Base-by-base conservation (phyloP, 2,113 vertebrate genomes). In the Thalassarche chlororhynchos region DNA sequence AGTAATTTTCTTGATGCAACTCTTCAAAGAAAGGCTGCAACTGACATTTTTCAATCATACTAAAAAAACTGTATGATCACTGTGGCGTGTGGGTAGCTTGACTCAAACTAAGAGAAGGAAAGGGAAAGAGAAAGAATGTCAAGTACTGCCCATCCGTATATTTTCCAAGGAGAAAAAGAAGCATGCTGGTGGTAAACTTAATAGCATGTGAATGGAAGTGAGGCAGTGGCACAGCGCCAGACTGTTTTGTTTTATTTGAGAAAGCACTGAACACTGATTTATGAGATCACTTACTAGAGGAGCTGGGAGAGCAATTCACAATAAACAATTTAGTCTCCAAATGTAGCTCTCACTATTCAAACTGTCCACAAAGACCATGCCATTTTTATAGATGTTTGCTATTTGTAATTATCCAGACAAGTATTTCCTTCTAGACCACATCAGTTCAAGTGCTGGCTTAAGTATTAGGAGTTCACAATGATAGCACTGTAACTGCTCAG, bases 201-300 rank as follows among this genome's bases (percentile, higher is more conserved):
- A 96, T 42, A 86, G 84, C 92, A 79, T 64, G 49, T 84, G 78
- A 97, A 55, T 28, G 49, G 83, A 92, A 96, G 61, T 49, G 64
- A 95, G 64, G 32, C 40, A 25, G 25, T 26, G 65, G 46, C 87
- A 92, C 28, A 60, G 26, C 0, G 36, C 75, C 58, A 88, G 83
- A n/a, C 36, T 40, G n/a, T 20, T 96, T 95, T 92, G 47, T 74
- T 97, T 96, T 83, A 83, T 84, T 81, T 91, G 78, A 90, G 84
- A 96, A 92, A 88, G 76, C 60, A 66, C 26, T 78, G 47, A 94
- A 76, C 78, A 65, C 57, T 97, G 81, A 78, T 65, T 76, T 78
- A 88, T n/a, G 47, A 95, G 84, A 91, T 96, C 71, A 85, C 84
- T 96, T 96, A 95, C 70, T 64, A 93, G 82, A 91, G 85, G 32